Conservation (phyloP, 2,888 invertebrate species). For the Meganola albula region DNA sequence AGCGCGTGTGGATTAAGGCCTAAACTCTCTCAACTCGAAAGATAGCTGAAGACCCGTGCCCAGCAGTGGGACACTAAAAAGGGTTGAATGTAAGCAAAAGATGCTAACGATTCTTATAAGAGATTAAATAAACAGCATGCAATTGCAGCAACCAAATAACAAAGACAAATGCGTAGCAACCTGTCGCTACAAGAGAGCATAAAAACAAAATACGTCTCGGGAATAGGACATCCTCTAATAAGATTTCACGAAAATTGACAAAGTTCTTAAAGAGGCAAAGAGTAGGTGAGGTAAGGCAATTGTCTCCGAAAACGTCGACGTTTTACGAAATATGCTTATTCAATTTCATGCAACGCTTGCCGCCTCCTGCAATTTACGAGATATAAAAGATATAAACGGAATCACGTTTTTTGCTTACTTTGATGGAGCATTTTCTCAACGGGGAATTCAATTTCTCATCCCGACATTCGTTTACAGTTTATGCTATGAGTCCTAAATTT, state of each 20-base stretch:
- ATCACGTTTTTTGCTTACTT: conserved; percentile 78
- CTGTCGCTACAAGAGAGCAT: conserved; percentile 31
- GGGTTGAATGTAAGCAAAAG: no score
- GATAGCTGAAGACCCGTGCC: no score
- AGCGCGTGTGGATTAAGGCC: no score
- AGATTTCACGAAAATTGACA: conserved; percentile 75
- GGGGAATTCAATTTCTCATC: conserved; percentile 72
- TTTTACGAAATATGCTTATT: conserved; percentile 79
- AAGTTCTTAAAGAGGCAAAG: conserved; percentile 72
- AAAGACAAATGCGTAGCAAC: conserved; percentile 11
- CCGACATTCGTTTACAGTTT: conserved; percentile 66
- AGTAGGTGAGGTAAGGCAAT: conserved; percentile 79
- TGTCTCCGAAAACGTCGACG: conserved; percentile 77
- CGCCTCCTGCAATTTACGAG: conserved; percentile 78
- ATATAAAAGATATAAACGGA: conserved; percentile 79
- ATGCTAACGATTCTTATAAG: no score
- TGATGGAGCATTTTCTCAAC: conserved; percentile 75
- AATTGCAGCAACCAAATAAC: conserved; percentile 5
- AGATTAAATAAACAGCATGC: no score
- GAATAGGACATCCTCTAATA: conserved; percentile 65
- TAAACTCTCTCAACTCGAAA: no score
- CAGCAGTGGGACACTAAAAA: no score
- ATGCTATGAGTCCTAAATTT: conserved; percentile 52
- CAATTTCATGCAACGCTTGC: conserved; percentile 79
- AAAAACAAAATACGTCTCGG: conserved; percentile 50